Evolutionary conservation across 2,797 vertebrate genomes (phyloP), one percentile per base, ranked within the genome.

Genomic region (Denticeps clupeoides): DNA sequence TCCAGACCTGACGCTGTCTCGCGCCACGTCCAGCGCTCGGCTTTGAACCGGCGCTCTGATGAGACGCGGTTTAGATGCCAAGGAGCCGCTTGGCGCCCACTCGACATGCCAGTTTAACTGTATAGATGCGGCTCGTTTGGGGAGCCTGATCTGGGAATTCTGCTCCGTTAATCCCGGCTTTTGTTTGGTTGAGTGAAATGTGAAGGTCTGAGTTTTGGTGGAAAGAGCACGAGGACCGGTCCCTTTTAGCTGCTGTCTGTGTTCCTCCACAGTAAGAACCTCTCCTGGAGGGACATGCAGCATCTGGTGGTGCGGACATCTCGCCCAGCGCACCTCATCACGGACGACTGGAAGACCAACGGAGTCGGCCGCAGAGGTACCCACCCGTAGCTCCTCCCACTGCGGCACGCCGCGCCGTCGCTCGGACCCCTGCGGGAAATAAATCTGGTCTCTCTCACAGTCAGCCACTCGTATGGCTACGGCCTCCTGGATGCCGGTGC

Each of bases 241-340:
- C 31, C 8, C 24, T 13, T 3, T n/a, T 2, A 13, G 7, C 28
- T 27, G 33, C 12, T 33, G 11, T 31, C 11, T n/a, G 10, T 10
- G 12, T n/a, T 11, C 2, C 12, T 43, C 42, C 59, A 24, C 60
- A 99, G 95, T 79, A 90, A 88, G 76, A 96, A 96, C 70, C 82
- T 99, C 67, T 95, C 94, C 0, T 99, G 95, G 95, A 85, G 95
- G 49, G 95, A 98, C 71, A 99, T 99, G 95, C 95, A 99, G 73
- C 94, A 99, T 74, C 82, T 99, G 57, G 95, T 99, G 12, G 95
- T 99, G 2, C 83, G 73, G 72, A 97, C 92, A 0, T 97, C 95
- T 0, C 89, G 87, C 65, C 93, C 95, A 0, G 84, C 83, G 23
- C 87, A 94, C 74, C 89, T 99, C 60, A 83, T 86, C 0, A 86